Evolutionary conservation across 2,113 vertebrate species (phyloP).

Genomic region (Limnothrissa miodon): DNA sequence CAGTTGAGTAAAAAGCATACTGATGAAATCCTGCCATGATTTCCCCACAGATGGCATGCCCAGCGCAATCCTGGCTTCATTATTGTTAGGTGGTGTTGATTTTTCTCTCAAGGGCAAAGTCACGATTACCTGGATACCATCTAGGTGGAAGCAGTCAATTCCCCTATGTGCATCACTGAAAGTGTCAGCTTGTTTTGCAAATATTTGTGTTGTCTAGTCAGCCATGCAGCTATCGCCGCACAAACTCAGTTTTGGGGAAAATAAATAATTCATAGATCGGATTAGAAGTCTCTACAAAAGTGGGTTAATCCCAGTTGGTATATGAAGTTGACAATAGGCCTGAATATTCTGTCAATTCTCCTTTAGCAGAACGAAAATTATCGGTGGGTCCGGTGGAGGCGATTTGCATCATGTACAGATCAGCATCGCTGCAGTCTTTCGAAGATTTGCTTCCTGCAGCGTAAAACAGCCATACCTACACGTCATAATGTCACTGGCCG

Average conservation of each 20-base stretch:
- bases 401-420: conserved; percentile 10
- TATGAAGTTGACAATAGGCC: background rate
- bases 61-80: background rate
- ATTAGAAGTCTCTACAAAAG: background rate
- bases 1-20: background rate
- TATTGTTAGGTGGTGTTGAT: background rate
- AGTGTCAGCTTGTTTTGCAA: background rate
- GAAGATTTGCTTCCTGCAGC: background rate
- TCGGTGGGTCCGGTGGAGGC: background rate
- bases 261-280: conserved; percentile 5
- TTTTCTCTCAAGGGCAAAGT: background rate
- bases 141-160: background rate
- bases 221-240: background rate
- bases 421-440: background rate
- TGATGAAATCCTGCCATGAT: background rate
- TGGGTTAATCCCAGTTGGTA: background rate
- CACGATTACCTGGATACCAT: background rate
- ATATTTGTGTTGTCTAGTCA: conserved; percentile 12
- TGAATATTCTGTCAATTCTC: conserved; percentile 4
- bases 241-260: background rate
- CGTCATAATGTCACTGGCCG: background rate
- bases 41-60: background rate
- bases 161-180: background rate
- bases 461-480: background rate
- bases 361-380: background rate